A percentile compares a stretch with the other conserved stretches of the same genome.
These are phyloP conservation scores for Carterocephalus palaemon DNA, from an alignment of 2,888 invertebrate genomes.

Conservation along the genomic window DNA sequence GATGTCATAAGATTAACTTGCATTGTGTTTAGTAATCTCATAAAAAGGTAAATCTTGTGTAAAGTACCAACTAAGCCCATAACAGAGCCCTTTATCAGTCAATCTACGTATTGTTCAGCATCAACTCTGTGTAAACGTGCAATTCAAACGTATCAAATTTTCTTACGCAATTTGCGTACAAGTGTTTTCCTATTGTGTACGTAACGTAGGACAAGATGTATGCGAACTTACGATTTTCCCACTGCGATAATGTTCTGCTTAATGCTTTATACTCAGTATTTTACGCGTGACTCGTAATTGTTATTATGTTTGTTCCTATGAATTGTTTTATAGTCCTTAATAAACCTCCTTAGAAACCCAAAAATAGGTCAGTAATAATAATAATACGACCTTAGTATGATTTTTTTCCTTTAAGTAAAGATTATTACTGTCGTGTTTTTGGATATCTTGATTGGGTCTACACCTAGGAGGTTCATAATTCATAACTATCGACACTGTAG, in stretches of 20 bases:
- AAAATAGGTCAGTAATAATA: too few relatives aligned
- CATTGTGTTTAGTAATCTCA: too few relatives aligned
- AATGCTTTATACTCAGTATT: conserved; percentile 1
- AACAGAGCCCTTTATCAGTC: conserved; percentile 6
- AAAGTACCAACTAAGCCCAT: neutral
- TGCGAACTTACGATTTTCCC: conserved; percentile 11
- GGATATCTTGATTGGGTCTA: too few relatives aligned
- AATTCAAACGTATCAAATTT: conserved; percentile 22
- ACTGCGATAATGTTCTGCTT: conserved; percentile 12
- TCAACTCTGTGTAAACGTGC: conserved; percentile 12
- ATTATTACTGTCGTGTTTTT: too few relatives aligned
- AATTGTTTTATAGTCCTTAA: neutral
- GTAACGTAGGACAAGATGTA: conserved; percentile 6
- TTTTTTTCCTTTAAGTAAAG: too few relatives aligned
- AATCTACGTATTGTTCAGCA: conserved; percentile 10
- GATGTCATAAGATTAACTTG: too few relatives aligned
- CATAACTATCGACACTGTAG: too few relatives aligned
- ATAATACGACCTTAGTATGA: too few relatives aligned
- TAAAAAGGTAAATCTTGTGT: too few relatives aligned
- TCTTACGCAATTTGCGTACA: conserved; percentile 11
- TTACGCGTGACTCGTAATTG: conserved; percentile 2
- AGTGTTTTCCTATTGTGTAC: conserved; percentile 17
- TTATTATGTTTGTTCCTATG: conserved; percentile 4
- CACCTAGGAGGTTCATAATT: too few relatives aligned
- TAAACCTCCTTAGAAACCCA: neutral